These are phyloP conservation scores for Hoplodrina ambigua DNA, from an alignment of 2,888 invertebrate genomes.

Conservation along the genomic window DNA sequence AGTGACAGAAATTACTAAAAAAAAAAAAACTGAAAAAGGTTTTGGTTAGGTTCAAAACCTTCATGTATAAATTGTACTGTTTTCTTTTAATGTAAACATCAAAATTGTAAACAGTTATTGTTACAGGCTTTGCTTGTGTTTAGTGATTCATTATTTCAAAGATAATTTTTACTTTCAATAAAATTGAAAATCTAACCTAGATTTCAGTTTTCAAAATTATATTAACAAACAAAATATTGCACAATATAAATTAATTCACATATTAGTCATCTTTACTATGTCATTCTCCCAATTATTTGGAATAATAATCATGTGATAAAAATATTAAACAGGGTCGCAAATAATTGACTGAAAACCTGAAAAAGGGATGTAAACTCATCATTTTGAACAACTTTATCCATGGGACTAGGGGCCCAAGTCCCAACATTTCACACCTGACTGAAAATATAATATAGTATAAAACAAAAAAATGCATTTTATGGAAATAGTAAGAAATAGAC, in stretches of 20 bases:
- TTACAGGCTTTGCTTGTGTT: neutral
- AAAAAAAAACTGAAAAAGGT: neutral
- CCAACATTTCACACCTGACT: no score
- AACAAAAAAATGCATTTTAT: no score
- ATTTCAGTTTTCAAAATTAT: neutral
- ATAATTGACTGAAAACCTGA: no score
- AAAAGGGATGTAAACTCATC: no score
- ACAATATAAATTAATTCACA: conserved; percentile 21
- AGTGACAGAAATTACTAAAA: neutral
- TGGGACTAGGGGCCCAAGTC: no score
- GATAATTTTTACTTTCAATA: neutral
- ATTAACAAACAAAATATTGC: conserved; percentile 17
- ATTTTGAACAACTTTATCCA: no score
- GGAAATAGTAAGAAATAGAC: no score
- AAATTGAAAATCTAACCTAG: neutral
- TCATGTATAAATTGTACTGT: neutral
- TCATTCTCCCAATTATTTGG: conserved; percentile 19
- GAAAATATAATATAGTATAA: no score
- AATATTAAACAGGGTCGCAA: no score
- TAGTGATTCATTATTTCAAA: neutral
- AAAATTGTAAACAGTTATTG: neutral
- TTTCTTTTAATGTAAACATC: conserved; percentile 7
- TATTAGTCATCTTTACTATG: conserved; percentile 23
- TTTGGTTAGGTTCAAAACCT: neutral
- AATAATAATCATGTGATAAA: neutral